Evolutionary conservation across 2,888 invertebrate species (phyloP), one percentile per base, ranked within the genome.

Genomic region (Gastracanthus pulcherrimus): DNA sequence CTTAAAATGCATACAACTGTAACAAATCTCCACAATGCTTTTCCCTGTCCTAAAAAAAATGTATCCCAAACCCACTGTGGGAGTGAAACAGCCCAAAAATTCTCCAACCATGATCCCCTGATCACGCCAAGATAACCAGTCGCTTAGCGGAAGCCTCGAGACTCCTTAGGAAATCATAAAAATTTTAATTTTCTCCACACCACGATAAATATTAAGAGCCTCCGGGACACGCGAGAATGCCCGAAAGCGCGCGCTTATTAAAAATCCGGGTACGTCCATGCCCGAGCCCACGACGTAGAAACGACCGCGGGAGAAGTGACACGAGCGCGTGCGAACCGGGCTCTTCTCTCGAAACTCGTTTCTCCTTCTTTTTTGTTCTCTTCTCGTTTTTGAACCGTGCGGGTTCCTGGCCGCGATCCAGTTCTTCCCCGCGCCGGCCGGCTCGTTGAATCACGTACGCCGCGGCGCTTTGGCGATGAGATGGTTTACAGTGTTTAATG

Each of bases 211-310:
- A 41, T 58, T 29, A 60, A 26, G n/a, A 41, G n/a, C 26, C 34
- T 19, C 36, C 19, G 45, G 34, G 5, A 4, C 48, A 69, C 16
- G 69, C 29, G 69, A 16, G 45, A 70, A 11, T 1, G 38, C 11
- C 7, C 45, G 62, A 19, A 62, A 34, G 34, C 19, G 31, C 51
- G 34, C 13, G 26, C 74, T 64, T 64, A 64, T 74, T 74, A 74
- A 74, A 74, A 74, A 74, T 74, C 64, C 34, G 29, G 48, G 62
- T 34, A 64, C 72, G 72, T 74, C 60, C 45, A 62, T 45, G 60
- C 13, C 16, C n/a, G 9, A n/a, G n/a, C n/a, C n/a, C 45, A 13
- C 2, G 62, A 26, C 62, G 19, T 45, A 62, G 31, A 64, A 74
- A 48, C 48, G 74, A 62, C 34, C 34, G 16, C 26, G 58, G 3